phyloP scores from a whole-genome alignment of 2,113 vertebrate species.

The Condylura cristata region DNA sequence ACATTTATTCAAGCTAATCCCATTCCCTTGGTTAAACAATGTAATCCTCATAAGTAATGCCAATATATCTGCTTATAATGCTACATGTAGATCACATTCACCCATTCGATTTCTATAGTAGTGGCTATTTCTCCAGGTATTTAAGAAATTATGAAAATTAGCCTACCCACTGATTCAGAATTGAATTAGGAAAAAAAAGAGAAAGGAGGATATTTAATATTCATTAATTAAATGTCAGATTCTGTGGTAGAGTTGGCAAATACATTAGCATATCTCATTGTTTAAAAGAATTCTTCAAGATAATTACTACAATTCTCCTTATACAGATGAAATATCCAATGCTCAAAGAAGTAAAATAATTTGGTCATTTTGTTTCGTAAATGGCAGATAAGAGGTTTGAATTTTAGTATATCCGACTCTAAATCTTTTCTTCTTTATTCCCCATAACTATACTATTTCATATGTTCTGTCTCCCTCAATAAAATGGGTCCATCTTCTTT shows the following conservation, averaged over 20 bases:
- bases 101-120: background rate
- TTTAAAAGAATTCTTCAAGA: conserved; percentile 24
- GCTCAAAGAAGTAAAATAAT: background rate
- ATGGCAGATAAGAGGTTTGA: background rate
- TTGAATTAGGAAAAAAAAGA: background rate
- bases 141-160: background rate
- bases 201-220: conserved; percentile 16
- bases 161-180: background rate
- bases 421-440: background rate
- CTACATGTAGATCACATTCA: background rate
- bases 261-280: background rate
- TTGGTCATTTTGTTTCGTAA: background rate
- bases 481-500: background rate
- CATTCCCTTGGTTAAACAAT: background rate
- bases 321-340: background rate
- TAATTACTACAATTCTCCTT: background rate
- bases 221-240: background rate
- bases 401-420: background rate
- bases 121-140: background rate
- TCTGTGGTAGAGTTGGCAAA: background rate
- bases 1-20: too few species aligned
- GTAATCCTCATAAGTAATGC: background rate
- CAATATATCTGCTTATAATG: background rate
- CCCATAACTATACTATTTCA: background rate
- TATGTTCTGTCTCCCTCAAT: background rate